Conservation (phyloP, 2,888 invertebrate species). For the Fragum whitleyi region DNA sequence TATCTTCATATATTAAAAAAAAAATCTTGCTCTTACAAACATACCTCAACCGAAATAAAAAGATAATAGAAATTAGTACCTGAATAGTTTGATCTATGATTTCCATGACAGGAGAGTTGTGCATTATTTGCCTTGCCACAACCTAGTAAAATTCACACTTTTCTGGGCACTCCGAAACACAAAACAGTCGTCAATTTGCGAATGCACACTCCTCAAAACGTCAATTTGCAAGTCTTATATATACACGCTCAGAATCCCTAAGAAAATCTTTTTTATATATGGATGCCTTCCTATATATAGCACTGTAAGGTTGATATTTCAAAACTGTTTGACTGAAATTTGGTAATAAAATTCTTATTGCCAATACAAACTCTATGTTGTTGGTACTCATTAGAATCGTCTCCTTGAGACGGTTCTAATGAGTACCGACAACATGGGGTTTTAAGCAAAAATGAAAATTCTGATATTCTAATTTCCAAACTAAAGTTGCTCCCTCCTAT, state of each 20-base stretch:
- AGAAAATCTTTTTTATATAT: too few relatives aligned
- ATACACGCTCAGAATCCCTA: neutral
- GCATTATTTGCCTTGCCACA: constrained; percentile 33
- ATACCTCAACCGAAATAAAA: too few relatives aligned
- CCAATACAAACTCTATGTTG: too few relatives aligned
- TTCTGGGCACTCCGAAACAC: constrained; percentile 8
- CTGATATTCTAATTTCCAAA: too few relatives aligned
- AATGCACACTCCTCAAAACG: neutral
- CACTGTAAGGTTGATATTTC: too few relatives aligned
- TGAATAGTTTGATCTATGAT: constrained; percentile 62
- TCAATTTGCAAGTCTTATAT: constrained; percentile 6
- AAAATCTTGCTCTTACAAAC: too few relatives aligned
- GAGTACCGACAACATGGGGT: neutral
- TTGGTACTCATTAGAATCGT: neutral
- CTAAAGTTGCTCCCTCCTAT: too few relatives aligned
- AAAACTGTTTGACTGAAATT: too few relatives aligned
- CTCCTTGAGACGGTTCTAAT: neutral
- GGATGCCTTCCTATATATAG: too few relatives aligned
- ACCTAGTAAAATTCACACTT: constrained; percentile 33
- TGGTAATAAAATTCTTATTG: too few relatives aligned
- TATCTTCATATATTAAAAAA: too few relatives aligned
- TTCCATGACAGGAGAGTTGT: constrained; percentile 52
- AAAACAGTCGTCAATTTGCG: neutral
- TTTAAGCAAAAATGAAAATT: too few relatives aligned
- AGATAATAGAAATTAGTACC: constrained; percentile 28